Percentiles rank a stretch among this genome's conserved stretches.
Conservation (phyloP, 1,140 invertebrate species). For the Drosophila nikananu region DNA sequence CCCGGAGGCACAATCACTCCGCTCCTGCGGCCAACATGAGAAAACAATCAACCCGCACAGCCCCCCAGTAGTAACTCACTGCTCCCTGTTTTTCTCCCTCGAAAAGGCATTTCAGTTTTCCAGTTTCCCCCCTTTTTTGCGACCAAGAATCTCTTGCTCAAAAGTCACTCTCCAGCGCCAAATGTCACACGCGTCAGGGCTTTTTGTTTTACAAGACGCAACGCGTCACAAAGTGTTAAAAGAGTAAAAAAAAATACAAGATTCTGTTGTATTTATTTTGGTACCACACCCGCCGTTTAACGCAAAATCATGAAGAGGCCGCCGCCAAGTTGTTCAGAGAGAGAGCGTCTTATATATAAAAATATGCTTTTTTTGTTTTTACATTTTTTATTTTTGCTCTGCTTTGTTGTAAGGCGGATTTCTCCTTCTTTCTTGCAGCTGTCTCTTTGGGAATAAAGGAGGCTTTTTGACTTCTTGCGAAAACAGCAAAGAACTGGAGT, state of each 20-base stretch:
- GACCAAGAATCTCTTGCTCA: conserved; percentile 33
- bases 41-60: conserved; percentile 64
- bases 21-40: conserved; percentile 33
- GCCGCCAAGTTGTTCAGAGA: conserved; percentile 30
- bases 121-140: conserved; percentile 23
- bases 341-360: conserved; percentile 22
- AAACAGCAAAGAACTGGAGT: background rate
- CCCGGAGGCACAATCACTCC: conserved; percentile 37
- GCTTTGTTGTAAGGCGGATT: conserved; percentile 23
- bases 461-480: conserved; percentile 6
- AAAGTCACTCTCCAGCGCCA: conserved; percentile 67
- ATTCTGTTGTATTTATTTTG: conserved; percentile 64
- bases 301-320: conserved; percentile 51
- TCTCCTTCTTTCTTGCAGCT: conserved; percentile 16
- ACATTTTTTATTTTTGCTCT: conserved; percentile 7
- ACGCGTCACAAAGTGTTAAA: conserved; percentile 37
- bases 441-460: conserved; percentile 15
- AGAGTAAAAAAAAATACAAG: conserved; percentile 31
- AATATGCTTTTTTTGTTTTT: conserved; percentile 15
- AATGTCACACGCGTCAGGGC: conserved; percentile 75
- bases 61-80: conserved; percentile 27
- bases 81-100: conserved; percentile 12
- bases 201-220: conserved; percentile 59
- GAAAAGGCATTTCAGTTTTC: conserved; percentile 24
- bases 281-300: conserved; percentile 59